Conservation (phyloP, 1,140 invertebrate genomes). For the Anoplophora glabripennis region DNA sequence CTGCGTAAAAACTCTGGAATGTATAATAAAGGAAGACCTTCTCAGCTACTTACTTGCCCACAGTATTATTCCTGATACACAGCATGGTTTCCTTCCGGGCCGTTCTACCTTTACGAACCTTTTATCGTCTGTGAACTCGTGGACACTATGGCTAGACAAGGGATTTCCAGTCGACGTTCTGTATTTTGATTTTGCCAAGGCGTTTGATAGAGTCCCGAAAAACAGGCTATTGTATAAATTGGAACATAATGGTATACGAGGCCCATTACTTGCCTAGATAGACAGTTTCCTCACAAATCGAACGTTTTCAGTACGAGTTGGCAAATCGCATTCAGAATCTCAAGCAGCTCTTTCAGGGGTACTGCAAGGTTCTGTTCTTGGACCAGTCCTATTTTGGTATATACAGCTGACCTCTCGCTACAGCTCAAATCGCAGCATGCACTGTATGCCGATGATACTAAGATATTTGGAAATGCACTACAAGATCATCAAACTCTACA, state of each 20-base stretch:
- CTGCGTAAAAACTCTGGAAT: no score
- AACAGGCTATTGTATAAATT: conserved; percentile 9
- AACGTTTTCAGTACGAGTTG: conserved; percentile 1
- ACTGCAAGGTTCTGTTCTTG: conserved; percentile 10
- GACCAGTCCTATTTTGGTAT: conserved; percentile 14
- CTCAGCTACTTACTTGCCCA: no score
- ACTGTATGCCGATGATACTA: no score
- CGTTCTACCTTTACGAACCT: neutral
- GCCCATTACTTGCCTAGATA: conserved; percentile 6
- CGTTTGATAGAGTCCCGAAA: conserved; percentile 10
- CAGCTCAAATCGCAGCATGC: neutral
- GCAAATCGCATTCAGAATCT: neutral
- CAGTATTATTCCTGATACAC: no score
- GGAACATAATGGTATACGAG: conserved; percentile 6
- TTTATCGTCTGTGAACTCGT: neutral
- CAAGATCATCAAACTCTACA: no score
- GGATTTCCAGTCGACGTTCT: conserved; percentile 5
- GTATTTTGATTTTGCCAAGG: conserved; percentile 13
- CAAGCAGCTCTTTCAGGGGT: conserved; percentile 12
- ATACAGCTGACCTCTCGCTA: conserved; percentile 5
- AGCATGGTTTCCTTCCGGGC: no score
- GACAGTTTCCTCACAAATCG: conserved; percentile 2
- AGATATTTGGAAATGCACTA: no score
- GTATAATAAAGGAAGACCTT: no score
- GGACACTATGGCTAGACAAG: neutral